These are phyloP conservation scores for Petrocephalus schoutedeni DNA, from an alignment of 2,797 vertebrate species.

Conservation along the genomic window DNA sequence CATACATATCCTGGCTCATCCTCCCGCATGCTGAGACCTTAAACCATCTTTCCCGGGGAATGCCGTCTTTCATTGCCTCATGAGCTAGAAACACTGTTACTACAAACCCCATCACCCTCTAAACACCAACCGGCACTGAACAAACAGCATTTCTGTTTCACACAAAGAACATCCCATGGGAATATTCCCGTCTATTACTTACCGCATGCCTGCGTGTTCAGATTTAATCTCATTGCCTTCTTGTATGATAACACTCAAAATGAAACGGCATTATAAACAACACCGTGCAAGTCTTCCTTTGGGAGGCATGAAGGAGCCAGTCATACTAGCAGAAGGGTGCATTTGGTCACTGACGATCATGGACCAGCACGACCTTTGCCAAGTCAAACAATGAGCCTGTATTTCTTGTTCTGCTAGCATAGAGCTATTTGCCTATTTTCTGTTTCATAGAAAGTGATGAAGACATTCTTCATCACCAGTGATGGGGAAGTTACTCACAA, in stretches of 20 bases:
- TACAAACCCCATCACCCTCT: not conserved
- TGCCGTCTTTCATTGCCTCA: not conserved
- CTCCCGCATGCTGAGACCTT: not conserved
- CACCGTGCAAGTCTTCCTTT: not conserved
- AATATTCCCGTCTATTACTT: conserved; percentile 1
- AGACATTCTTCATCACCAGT: not conserved
- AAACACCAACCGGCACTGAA: not conserved
- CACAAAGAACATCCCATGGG: not conserved
- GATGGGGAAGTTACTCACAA: no score
- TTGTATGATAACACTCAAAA: not conserved
- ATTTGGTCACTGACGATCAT: not conserved
- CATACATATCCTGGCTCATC: not conserved
- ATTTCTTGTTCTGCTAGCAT: not conserved
- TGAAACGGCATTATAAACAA: not conserved
- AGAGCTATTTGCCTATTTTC: not conserved
- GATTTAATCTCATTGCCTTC: not conserved
- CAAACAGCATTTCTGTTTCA: not conserved
- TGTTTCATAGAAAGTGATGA: not conserved
- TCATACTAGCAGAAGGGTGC: not conserved
- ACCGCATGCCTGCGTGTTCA: not conserved
- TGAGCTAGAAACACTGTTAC: not conserved
- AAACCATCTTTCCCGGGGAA: not conserved
- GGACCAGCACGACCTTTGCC: not conserved
- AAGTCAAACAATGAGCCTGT: not conserved
- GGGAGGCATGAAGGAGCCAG: not conserved